phyloP scores from a whole-genome alignment of 2,113 vertebrate genomes.

The Dasyprocta punctata region DNA sequence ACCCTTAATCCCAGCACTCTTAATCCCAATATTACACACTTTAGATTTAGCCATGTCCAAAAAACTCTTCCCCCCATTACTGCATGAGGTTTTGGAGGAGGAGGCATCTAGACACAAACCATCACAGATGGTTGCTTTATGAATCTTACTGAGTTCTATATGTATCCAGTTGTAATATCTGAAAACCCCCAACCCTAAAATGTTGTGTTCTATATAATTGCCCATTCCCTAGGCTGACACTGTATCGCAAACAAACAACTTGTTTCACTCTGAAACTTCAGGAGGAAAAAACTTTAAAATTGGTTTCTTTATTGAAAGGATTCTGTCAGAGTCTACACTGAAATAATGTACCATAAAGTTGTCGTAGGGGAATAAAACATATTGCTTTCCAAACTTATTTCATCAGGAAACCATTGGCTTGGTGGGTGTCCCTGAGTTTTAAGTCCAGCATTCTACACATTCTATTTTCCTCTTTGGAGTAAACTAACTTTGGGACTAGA shows the following conservation, averaged over 20 bases:
- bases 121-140: not conserved
- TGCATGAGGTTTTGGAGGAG: not conserved
- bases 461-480: not conserved
- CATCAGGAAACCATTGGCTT: not conserved
- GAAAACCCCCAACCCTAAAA: not conserved
- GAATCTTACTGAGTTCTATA: not conserved
- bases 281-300: constrained; percentile 21
- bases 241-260: not conserved
- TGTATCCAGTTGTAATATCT: not conserved
- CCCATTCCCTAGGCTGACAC: not conserved
- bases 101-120: not conserved
- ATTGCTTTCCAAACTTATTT: constrained; percentile 32
- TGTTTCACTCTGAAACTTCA: constrained; percentile 2
- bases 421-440: not conserved
- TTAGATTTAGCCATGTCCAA: not conserved
- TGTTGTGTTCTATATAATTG: not conserved
- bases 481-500: not conserved
- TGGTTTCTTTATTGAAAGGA: constrained; percentile 31
- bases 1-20: not conserved
- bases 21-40: not conserved
- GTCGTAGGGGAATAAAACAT: not conserved
- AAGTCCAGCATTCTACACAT: not conserved
- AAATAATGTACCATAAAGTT: constrained; percentile 43
- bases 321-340: constrained; percentile 31
- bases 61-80: not conserved